Base-by-base conservation (phyloP, 2,797 vertebrate genomes). In the Malacoctenus gilli region DNA sequence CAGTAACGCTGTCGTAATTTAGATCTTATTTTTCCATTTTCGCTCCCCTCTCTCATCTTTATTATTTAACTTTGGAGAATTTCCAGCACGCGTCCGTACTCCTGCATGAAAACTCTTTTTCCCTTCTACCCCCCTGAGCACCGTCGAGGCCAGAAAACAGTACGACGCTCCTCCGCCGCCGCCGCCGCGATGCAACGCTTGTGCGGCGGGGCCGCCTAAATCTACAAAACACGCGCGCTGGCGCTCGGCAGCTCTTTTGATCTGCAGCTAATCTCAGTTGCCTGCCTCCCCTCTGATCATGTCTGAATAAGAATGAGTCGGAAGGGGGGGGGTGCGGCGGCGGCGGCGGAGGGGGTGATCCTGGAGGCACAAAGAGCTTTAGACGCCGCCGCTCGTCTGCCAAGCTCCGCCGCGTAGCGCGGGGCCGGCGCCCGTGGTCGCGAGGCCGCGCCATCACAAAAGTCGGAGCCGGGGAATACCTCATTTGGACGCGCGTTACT, bases 221-320 rank as follows among this genome's bases (percentile, higher is more conserved):
- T 82, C 89, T 86, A 91, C 89, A 88, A 90, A 91, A 92, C 87
- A 89, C 65, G 59, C 87, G 86, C 68, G 75, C 84, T 85, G 85
- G 82, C 83, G 74, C 82, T 83, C 87, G 86, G 86, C 86, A 77
- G 76, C 71, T 81, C 84, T 85, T 91, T 92, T 91, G 89, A 92
- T 91, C 89, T 92, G 80, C 63, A 66, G 87, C 88, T 92, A 90
- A 92, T 93, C 90, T 92, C 85, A 85, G 88, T 89, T 87, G 87
- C 88, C 89, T 91, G 87, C 85, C 84, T 91, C 89, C 89, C 87
- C 87, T 91, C 87, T 90, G 89, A 91, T 92, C 87, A 80, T 82
- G 89, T 91, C 89, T 90, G 89, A 91, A 90, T 91, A 90, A 87
- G 85, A 91, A 92, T 89, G 88, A 90, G 87, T 89, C 55, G 83